phyloP scores from a whole-genome alignment of 2,888 invertebrate genomes.

The Tinea pellionella region DNA sequence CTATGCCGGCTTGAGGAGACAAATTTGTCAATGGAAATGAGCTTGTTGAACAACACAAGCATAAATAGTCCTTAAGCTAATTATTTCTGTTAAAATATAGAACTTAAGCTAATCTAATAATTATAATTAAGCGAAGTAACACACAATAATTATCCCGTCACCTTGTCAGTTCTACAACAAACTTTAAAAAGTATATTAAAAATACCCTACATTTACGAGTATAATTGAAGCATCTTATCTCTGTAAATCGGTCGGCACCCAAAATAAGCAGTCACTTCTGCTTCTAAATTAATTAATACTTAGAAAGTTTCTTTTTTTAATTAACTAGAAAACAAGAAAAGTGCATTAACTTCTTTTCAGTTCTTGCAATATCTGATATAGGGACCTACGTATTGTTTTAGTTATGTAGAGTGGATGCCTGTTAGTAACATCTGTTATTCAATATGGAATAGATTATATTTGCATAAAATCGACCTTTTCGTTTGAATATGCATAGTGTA shows the following conservation, averaged over 20 bases:
- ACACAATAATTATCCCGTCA: neutral
- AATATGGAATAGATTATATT: constrained; percentile 22
- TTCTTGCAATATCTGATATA: too few relatives aligned
- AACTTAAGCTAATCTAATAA: too few relatives aligned
- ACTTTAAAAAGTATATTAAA: neutral
- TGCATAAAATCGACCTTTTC: constrained; percentile 23
- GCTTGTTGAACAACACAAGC: too few relatives aligned
- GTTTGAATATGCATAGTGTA: neutral
- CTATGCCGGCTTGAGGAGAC: too few relatives aligned
- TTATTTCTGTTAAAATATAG: too few relatives aligned
- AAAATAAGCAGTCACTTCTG: neutral
- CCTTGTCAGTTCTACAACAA: neutral
- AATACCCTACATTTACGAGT: neutral
- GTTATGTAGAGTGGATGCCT: constrained; percentile 11
- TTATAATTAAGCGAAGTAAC: neutral
- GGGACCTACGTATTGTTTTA: too few relatives aligned
- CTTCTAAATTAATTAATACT: neutral
- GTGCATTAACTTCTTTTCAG: neutral
- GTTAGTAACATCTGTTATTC: constrained; percentile 28
- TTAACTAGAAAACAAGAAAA: neutral
- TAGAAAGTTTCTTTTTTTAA: neutral
- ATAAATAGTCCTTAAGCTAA: too few relatives aligned
- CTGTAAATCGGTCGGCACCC: neutral
- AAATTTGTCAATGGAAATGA: too few relatives aligned
- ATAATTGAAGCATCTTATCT: neutral